Base-by-base conservation (phyloP, 2,797 vertebrate genomes). In the Rhincodon typus region DNA sequence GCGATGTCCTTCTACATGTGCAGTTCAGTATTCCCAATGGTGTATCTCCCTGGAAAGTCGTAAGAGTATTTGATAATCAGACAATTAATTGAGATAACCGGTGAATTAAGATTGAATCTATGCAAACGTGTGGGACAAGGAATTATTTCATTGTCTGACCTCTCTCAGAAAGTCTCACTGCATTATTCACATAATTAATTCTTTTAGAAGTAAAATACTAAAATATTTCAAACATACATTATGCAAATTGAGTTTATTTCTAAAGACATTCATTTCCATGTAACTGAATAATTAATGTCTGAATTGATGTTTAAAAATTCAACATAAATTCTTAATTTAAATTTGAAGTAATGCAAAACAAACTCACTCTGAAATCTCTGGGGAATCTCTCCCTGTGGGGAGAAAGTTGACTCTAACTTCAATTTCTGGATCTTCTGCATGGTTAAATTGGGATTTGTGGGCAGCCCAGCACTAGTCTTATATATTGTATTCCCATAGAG, bases 191-290 rank as follows among this genome's bases (percentile, higher is more conserved):
- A 66, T 91, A 91, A 66, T 91, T 91, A 91, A 66, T 91, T 91
- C 88, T 95, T 77, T 77, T 27, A 77, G 13, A 77, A 72, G 46
- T 69, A 74, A 95, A 95, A 95, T 17, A 57, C 46, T 53, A 74
- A 94, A 94, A 74, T 94, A 94, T 74, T 77, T 95, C 94, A 53
- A 57, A 72, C 70, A 95, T 95, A 46, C 6, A 95, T 95, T 95
- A 95, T 95, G 94, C 72, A 95, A 95, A 95, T 95, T 50, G 46
- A 77, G 27, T 77, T 21, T 95, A 77, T 72, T 74, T 95, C 69
- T 95, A 77, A 95, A 77, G 69, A 53, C 70, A 95, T 95, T 95
- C 94, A 74, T 95, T 95, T 95, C 94, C 46, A 53, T 95, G 94
- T n/a, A 72, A 77, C 70, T 95, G 94, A 95, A 95, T 95, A 77